A percentile compares a stretch with the other conserved stretches of the same genome.
These are phyloP conservation scores for Ostrea denselamellosa DNA, from an alignment of 1,140 invertebrate genomes.

Conservation along the genomic window DNA sequence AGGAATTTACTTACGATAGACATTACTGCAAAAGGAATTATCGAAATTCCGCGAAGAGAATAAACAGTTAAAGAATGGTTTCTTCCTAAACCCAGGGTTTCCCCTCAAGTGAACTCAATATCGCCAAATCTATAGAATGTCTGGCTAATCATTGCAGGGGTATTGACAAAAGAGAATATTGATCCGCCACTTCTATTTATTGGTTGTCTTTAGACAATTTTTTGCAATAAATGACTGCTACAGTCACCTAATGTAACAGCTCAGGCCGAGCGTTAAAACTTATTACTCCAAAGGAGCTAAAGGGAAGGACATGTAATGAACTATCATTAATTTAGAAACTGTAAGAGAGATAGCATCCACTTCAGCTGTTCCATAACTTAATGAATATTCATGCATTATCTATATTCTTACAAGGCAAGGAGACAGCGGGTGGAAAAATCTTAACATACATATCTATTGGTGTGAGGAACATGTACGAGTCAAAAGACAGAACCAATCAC, in stretches of 20 bases:
- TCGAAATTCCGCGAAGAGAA: slow-evolving; percentile 14
- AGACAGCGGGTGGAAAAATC: background rate
- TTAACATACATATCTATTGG: background rate
- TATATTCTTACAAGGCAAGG: background rate
- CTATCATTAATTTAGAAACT: background rate
- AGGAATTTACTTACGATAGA: slow-evolving; percentile 12
- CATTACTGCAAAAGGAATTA: background rate
- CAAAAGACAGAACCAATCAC: background rate
- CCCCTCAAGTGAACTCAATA: slow-evolving; percentile 27
- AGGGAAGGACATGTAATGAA: slow-evolving; percentile 14
- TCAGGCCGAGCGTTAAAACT: slow-evolving; percentile 28
- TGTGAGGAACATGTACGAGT: background rate
- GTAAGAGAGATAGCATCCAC: background rate
- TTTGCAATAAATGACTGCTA: slow-evolving; percentile 32
- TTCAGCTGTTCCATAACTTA: background rate
- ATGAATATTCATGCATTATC: background rate
- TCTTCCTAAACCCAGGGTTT: slow-evolving; percentile 1
- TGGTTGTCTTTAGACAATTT: slow-evolving; percentile 9
- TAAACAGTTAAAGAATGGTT: slow-evolving; percentile 17
- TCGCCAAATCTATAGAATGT: background rate
- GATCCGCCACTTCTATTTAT: slow-evolving; percentile 22
- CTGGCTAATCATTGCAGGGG: slow-evolving; percentile 3
- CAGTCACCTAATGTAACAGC: background rate
- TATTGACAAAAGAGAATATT: background rate
- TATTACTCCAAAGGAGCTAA: background rate